A percentile compares a stretch with the other conserved stretches of the same genome.
Evolutionary conservation across 2,888 invertebrate species (phyloP).

Genomic region (Carterocephalus palaemon): DNA sequence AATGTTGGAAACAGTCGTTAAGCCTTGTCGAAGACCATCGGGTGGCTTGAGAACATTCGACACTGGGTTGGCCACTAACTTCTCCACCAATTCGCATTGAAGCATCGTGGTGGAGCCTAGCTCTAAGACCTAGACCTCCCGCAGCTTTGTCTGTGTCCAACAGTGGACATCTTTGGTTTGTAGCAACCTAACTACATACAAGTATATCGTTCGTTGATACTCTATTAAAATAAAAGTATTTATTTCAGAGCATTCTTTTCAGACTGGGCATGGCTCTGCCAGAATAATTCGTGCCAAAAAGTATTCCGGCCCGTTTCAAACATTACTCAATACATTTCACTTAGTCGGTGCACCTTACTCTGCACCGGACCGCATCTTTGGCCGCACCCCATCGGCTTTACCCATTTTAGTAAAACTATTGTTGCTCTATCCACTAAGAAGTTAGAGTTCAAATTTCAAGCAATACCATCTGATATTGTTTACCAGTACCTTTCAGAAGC

Average conservation of each 20-base stretch:
- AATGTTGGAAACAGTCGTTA: too few species aligned
- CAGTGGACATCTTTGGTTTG: too few species aligned
- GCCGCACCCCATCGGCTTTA: slow-evolving; percentile 86
- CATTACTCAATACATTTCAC: slow-evolving; percentile 51
- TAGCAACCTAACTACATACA: too few species aligned
- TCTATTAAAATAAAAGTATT: too few species aligned
- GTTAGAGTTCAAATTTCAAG: slow-evolving; percentile 69
- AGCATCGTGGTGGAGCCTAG: too few species aligned
- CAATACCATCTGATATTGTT: slow-evolving; percentile 52
- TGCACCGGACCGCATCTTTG: slow-evolving; percentile 85
- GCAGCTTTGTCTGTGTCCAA: too few species aligned
- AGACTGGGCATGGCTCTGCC: slow-evolving; percentile 46
- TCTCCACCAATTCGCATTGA: too few species aligned
- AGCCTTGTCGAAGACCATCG: too few species aligned
- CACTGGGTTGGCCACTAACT: too few species aligned
- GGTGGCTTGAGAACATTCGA: too few species aligned
- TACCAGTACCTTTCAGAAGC: slow-evolving; percentile 58
- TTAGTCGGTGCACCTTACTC: slow-evolving; percentile 84
- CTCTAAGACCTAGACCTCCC: too few species aligned
- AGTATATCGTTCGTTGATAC: too few species aligned
- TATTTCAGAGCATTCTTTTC: slow-evolving; percentile 18
- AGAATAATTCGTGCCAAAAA: slow-evolving; percentile 49
- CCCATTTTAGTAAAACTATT: slow-evolving; percentile 79
- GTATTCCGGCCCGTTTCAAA: slow-evolving; percentile 32
- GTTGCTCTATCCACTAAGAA: slow-evolving; percentile 76